These are phyloP conservation scores for Microtus montanus DNA, from an alignment of 2,113 vertebrate genomes.

Conservation along the genomic window DNA sequence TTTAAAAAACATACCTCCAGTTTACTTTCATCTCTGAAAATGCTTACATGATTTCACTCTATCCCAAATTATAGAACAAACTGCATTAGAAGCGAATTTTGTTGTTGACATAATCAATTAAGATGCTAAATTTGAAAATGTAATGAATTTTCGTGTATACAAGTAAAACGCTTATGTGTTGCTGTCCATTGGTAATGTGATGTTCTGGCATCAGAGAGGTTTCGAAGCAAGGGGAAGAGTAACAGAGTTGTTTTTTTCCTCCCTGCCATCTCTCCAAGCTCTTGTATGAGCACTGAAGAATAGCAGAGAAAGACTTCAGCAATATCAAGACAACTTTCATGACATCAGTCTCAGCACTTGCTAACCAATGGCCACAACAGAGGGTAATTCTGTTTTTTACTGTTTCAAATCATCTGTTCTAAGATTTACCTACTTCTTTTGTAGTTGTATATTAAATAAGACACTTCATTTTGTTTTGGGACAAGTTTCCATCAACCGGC, in stretches of 20 bases:
- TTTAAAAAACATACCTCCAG: background rate
- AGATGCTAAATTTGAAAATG: slow-evolving; percentile 1
- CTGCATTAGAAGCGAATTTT: background rate
- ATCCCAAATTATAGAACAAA: background rate
- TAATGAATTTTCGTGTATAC: background rate
- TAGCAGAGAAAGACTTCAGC: slow-evolving; percentile 38
- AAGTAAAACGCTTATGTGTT: background rate
- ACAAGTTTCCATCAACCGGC: background rate
- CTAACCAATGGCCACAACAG: background rate
- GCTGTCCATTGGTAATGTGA: background rate
- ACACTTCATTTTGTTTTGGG: background rate
- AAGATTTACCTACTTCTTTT: background rate
- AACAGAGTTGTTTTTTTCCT: background rate
- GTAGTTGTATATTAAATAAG: slow-evolving; percentile 3
- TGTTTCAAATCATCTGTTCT: slow-evolving; percentile 18
- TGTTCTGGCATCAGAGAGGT: slow-evolving; percentile 1
- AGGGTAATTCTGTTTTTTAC: background rate
- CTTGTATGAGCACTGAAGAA: slow-evolving; percentile 2
- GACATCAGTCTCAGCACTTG: background rate
- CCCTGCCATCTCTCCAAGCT: background rate
- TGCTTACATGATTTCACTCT: slow-evolving; percentile 18
- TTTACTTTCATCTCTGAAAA: background rate
- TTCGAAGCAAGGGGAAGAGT: background rate
- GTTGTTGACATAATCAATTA: slow-evolving; percentile 12
- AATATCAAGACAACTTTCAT: slow-evolving; percentile 12